Conservation (phyloP, 2,888 invertebrate species). For the Apeira syringaria region DNA sequence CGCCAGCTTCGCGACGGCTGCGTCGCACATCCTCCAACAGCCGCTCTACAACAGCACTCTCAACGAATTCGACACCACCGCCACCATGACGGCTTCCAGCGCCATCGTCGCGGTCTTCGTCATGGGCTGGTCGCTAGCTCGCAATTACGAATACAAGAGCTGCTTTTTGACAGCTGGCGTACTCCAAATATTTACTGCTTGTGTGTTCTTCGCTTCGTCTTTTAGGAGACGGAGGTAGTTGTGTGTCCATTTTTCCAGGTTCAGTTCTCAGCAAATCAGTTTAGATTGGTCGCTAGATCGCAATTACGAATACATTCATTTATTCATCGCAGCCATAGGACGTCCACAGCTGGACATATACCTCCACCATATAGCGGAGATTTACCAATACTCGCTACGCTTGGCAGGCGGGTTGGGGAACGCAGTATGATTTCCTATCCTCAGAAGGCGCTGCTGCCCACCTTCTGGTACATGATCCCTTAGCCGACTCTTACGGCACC, state of each 20-base stretch:
- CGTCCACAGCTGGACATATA: too few species aligned
- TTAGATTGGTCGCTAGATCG: too few species aligned
- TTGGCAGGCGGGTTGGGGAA: too few species aligned
- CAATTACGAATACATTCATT: too few species aligned
- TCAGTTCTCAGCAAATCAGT: too few species aligned
- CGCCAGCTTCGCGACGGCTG: slow-evolving; percentile 66
- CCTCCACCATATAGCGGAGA: too few species aligned
- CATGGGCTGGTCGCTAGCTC: slow-evolving; percentile 60
- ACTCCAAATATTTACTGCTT: slow-evolving; percentile 60
- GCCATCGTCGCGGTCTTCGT: slow-evolving; percentile 60
- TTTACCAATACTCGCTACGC: too few species aligned
- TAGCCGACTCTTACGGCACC: too few species aligned
- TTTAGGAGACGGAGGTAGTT: slow-evolving; percentile 63
- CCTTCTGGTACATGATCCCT: too few species aligned
- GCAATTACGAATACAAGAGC: slow-evolving; percentile 64
- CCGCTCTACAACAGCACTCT: slow-evolving; percentile 68
- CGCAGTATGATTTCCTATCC: too few species aligned
- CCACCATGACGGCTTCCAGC: slow-evolving; percentile 70
- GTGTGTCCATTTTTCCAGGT: not conserved
- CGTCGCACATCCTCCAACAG: slow-evolving; percentile 64
- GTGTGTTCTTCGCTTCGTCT: slow-evolving; percentile 61
- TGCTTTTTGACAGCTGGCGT: slow-evolving; percentile 68
- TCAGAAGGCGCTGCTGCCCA: too few species aligned
- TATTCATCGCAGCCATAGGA: too few species aligned
- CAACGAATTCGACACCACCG: slow-evolving; percentile 74